phyloP scores from a whole-genome alignment of 2,888 invertebrate species.

The Disparrhopalites patrizii region DNA sequence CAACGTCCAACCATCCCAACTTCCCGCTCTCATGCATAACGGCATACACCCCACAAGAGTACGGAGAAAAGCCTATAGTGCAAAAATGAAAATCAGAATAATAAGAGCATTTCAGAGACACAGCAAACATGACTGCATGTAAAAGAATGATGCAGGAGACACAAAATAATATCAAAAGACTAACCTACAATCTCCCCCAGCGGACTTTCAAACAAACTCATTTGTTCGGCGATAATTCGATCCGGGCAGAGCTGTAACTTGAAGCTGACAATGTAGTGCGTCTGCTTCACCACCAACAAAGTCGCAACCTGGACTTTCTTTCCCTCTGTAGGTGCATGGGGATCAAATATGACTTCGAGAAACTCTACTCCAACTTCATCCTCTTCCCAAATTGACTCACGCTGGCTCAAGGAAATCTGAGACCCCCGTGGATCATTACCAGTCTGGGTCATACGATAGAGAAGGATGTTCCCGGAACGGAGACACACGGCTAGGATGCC shows the following conservation, averaged over 20 bases:
- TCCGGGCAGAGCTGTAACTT: conserved; percentile 1
- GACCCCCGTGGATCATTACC: not conserved
- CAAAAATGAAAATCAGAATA: not conserved
- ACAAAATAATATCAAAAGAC: not conserved
- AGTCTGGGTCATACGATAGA: conserved; percentile 5
- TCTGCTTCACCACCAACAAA: conserved; percentile 22
- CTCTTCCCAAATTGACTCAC: conserved; percentile 5
- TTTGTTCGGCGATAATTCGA: conserved; percentile 3
- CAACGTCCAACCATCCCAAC: not conserved
- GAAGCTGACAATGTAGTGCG: conserved; percentile 12
- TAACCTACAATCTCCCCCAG: conserved; percentile 24
- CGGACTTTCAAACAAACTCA: conserved; percentile 13
- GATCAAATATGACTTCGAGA: conserved; percentile 1
- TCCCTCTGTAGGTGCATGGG: not conserved
- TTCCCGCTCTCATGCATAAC: conserved; percentile 19
- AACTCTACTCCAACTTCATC: conserved; percentile 16
- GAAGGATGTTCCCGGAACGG: conserved; percentile 1
- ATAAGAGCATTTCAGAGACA: not conserved
- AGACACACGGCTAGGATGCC: conserved; percentile 17
- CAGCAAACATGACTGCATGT: not conserved
- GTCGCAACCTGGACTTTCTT: not conserved
- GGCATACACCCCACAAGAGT: conserved; percentile 4
- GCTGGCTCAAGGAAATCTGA: not conserved
- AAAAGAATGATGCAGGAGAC: not conserved
- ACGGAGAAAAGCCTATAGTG: conserved; percentile 5